Base-by-base conservation (phyloP, 2,113 vertebrate genomes). In the Hucho hucho region DNA sequence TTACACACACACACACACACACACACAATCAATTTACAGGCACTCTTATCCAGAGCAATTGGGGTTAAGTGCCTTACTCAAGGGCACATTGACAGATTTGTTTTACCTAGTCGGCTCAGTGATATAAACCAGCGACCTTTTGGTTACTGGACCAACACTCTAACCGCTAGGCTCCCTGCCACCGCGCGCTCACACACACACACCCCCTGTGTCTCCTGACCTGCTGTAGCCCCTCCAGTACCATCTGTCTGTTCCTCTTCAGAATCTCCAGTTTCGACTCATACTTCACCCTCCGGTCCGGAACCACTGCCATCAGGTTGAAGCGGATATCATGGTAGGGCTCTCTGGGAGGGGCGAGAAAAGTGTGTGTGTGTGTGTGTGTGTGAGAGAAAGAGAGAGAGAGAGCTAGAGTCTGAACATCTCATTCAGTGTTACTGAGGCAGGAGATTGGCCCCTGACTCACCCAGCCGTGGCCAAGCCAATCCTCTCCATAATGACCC, bases 301-400 rank as follows among this genome's bases (percentile, higher is more conserved):
- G 96, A 79, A 99, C 98, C 88, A 98, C 98, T 0, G 98, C 98
- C 98, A 99, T 99, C 84, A 99, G 91, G 91, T 99, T 99, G 93
- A 99, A 99, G 85, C 98, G 97, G 89, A 99, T 99, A 86, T 99
- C 97, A 0, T 99, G 98, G 92, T 99, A 99, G 0, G 98, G 98
- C 84, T 99, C 98, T 80, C 98, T 97, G 92, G 70, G 69, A 80
- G 81, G 7, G 12, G 69, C 37, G 63, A 71, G n/a, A 69, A 37
- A 61, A 79, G 75, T 28, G 65, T 77, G 6, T 81, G 37, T 7
- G 59, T 78, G 75, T 79, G 63, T 78, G 16, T n/a, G n/a, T n/a
- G n/a, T n/a, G n/a, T n/a, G n/a, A n/a, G n/a, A n/a, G n/a, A n/a
- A n/a, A n/a, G n/a, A n/a, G n/a, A n/a, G n/a, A 12, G 22, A 47